phyloP scores from a whole-genome alignment of 2,113 vertebrate genomes.

The Glaucidium brasilianum region DNA sequence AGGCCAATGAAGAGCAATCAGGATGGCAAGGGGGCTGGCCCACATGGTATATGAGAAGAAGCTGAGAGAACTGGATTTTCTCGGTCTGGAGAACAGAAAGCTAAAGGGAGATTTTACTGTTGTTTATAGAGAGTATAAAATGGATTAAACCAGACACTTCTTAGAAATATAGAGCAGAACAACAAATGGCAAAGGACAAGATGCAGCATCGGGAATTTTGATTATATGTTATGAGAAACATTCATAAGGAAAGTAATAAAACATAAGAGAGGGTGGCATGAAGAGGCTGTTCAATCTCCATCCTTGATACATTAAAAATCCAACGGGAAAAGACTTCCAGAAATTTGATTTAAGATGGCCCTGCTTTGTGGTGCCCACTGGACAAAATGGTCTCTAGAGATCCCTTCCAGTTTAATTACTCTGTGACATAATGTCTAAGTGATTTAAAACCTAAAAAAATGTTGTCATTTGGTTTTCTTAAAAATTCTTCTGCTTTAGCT shows the following conservation, averaged over 20 bases:
- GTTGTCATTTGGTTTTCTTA: neutral
- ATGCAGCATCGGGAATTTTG: neutral
- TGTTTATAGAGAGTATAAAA: neutral
- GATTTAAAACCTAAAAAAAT: neutral
- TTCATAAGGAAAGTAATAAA: neutral
- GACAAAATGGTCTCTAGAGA: neutral
- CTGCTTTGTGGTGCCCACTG: neutral
- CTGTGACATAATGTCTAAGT: neutral
- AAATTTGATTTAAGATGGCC: neutral
- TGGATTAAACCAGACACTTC: neutral
- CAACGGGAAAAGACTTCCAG: neutral
- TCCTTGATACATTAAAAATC: neutral
- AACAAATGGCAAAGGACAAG: neutral
- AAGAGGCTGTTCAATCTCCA: neutral
- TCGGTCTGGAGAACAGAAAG: neutral
- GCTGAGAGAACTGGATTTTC: neutral
- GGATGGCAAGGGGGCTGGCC: neutral
- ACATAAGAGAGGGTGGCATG: neutral
- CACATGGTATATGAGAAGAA: neutral
- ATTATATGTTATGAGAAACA: neutral
- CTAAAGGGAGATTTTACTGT: accelerated
- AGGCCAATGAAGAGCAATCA: neutral
- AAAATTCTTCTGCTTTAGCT: neutral
- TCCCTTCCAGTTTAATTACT: neutral
- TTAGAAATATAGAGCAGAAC: neutral